phyloP scores from a whole-genome alignment of 2,888 invertebrate species.

The Drosophila putrida region DNA sequence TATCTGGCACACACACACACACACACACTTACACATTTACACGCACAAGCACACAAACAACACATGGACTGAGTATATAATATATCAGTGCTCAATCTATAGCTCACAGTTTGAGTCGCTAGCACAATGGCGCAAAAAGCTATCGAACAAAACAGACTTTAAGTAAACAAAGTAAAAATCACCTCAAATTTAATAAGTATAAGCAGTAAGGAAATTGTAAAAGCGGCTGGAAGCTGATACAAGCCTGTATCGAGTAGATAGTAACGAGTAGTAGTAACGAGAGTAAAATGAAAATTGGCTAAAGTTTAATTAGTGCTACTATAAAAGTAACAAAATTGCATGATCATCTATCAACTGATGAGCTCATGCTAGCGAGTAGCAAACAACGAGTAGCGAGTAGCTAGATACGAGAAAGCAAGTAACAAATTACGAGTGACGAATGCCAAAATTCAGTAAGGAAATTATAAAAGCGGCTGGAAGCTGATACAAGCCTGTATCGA shows the following conservation, averaged over 20 bases:
- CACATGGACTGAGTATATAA: constrained; percentile 28
- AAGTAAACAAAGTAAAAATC: not conserved
- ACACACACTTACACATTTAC: constrained; percentile 11
- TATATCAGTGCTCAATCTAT: constrained; percentile 46
- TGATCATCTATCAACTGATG: no score
- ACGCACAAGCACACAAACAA: constrained; percentile 5
- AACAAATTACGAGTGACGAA: no score
- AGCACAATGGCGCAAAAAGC: constrained; percentile 17
- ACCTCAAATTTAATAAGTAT: not conserved
- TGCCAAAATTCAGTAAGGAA: not conserved
- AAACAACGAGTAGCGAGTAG: not conserved
- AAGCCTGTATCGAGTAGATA: not conserved
- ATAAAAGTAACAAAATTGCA: no score
- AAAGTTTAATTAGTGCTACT: not conserved
- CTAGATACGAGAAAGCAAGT: no score
- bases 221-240: not conserved
- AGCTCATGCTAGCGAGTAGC: no score
- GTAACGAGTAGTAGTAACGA: no score
- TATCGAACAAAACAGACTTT: not conserved
- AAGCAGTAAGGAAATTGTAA: not conserved
- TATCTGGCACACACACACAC: constrained; percentile 48
- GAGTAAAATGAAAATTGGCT: not conserved
- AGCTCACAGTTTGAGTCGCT: constrained; percentile 31
- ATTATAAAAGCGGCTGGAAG: not conserved
- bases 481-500: not conserved